Conservation (phyloP, 2,113 vertebrate species). For the Chiloscyllium plagiosum region DNA sequence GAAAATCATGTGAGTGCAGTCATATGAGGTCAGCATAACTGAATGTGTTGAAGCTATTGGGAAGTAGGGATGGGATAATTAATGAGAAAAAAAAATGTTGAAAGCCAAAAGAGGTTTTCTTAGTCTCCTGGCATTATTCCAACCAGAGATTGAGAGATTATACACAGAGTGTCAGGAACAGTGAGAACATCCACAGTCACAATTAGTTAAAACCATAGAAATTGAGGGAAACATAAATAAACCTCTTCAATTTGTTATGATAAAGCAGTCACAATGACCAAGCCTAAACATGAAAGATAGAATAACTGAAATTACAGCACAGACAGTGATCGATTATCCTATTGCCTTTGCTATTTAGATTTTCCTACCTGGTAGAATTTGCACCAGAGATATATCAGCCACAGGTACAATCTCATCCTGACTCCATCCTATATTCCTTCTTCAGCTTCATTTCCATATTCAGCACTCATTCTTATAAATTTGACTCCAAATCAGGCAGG, state of each 20-base stretch:
- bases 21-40: background rate
- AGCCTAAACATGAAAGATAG: background rate
- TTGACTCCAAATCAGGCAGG: background rate
- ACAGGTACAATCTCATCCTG: background rate
- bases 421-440: background rate
- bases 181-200: background rate
- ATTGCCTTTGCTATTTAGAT: background rate
- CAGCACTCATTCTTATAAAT: background rate
- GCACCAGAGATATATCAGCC: background rate
- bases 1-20: background rate
- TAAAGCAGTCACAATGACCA: background rate
- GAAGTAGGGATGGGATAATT: background rate
- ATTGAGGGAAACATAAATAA: background rate
- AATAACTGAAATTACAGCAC: background rate
- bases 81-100: background rate
- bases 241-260: background rate
- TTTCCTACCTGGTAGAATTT: background rate
- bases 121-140: background rate
- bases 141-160: background rate
- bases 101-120: background rate
- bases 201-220: background rate
- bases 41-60: background rate
- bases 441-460: background rate
- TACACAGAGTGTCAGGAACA: background rate
- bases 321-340: background rate